Conservation (phyloP, 2,113 vertebrate species). For the Mesitornis unicolor region DNA sequence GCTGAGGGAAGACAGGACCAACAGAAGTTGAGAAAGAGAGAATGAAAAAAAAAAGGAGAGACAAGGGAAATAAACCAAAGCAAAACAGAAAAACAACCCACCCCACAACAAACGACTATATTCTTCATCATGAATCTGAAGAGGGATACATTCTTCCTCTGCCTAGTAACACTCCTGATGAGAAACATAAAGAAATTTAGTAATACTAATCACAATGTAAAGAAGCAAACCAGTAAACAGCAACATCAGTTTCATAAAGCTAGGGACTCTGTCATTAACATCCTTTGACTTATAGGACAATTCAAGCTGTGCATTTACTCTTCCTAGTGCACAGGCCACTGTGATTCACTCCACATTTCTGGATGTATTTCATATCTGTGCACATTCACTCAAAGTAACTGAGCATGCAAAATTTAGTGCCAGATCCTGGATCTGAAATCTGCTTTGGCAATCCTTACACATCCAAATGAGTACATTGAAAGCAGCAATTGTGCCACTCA, state of each 20-base stretch:
- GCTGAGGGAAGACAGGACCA: not conserved
- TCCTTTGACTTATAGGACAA: not conserved
- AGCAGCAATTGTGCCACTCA: not conserved
- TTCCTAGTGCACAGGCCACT: not conserved
- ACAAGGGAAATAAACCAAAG: accelerated
- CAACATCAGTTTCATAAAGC: not conserved
- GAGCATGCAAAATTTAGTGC: not conserved
- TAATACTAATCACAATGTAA: not conserved
- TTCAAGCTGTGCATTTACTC: not conserved
- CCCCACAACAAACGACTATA: not conserved
- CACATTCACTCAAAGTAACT: not conserved
- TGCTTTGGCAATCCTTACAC: not conserved
- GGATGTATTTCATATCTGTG: not conserved
- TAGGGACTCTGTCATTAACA: not conserved
- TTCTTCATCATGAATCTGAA: not conserved
- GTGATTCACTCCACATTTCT: not conserved
- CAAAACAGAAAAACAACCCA: too few species aligned
- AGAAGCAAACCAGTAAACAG: not conserved
- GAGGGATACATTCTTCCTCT: not conserved
- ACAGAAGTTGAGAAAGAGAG: not conserved
- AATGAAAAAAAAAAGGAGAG: not conserved
- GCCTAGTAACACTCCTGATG: not conserved
- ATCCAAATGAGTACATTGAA: not conserved
- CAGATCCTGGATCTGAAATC: not conserved
- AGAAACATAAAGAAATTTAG: not conserved